Evolutionary conservation across 2,797 vertebrate genomes (phyloP).

Genomic region (Microhierax caerulescens): DNA sequence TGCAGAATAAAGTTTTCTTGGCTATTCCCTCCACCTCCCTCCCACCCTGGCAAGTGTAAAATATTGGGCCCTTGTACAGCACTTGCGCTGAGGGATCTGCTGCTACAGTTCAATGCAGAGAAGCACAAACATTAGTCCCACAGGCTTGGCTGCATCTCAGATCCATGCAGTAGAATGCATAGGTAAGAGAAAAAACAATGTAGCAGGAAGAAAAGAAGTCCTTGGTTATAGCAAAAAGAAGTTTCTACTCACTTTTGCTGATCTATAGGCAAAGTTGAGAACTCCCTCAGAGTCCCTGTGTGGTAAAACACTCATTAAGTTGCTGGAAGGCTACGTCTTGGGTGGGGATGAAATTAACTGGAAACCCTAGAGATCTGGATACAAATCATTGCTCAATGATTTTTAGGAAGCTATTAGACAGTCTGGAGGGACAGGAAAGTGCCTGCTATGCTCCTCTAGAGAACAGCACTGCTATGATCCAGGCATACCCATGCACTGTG

Average conservation of each 20-base stretch:
- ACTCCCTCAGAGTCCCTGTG: not conserved
- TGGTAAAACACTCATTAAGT: not conserved
- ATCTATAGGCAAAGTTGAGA: not conserved
- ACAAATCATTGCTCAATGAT: not conserved
- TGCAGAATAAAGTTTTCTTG: conserved; percentile 30
- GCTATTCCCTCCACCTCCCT: not conserved
- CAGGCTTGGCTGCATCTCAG: not conserved
- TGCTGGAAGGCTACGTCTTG: not conserved
- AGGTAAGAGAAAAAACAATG: not conserved
- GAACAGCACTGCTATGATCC: not conserved
- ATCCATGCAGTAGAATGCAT: not conserved
- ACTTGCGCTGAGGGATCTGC: conserved; percentile 28
- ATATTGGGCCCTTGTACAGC: not conserved
- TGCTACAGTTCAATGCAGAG: not conserved
- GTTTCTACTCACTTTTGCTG: not conserved
- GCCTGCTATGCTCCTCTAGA: not conserved
- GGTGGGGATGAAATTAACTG: not conserved
- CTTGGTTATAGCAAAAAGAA: not conserved
- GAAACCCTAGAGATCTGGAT: not conserved
- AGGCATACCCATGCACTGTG: not conserved
- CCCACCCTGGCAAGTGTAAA: not conserved
- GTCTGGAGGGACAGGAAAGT: not conserved
- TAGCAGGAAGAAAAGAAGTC: not conserved
- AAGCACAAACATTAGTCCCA: not conserved
- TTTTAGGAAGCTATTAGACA: not conserved